phyloP scores from a whole-genome alignment of 2,888 invertebrate species.

The Suillia variegata region DNA sequence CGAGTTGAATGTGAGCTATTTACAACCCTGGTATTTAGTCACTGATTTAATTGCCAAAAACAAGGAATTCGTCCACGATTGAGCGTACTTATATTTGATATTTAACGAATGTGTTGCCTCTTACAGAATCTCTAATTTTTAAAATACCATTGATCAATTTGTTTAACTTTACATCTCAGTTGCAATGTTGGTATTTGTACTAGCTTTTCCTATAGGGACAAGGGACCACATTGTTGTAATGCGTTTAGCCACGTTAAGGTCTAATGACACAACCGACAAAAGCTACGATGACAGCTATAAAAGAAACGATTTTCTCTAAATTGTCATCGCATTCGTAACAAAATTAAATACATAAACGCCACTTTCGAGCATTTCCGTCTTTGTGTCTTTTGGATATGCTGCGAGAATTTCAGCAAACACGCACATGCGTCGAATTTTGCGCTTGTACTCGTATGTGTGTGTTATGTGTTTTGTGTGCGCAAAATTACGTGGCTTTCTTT shows the following conservation, averaged over 20 bases:
- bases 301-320: slow-evolving; percentile 11
- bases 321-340: slow-evolving; percentile 19
- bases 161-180: neutral
- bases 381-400: neutral
- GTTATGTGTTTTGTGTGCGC: neutral
- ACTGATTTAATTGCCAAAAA: too few relatives aligned
- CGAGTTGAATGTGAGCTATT: too few relatives aligned
- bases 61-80: too few relatives aligned
- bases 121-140: too few relatives aligned
- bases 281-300: neutral
- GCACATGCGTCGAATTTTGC: neutral
- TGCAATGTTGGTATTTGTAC: neutral
- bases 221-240: too few relatives aligned
- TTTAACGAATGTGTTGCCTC: too few relatives aligned
- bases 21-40: too few relatives aligned
- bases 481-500: too few relatives aligned
- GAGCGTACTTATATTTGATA: too few relatives aligned
- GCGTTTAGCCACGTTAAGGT: too few relatives aligned
- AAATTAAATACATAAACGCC: slow-evolving; percentile 5
- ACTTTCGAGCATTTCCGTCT: neutral
- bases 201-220: neutral
- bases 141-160: too few relatives aligned
- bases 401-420: neutral
- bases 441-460: neutral
- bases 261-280: neutral